Percentiles rank a stretch among this genome's conserved stretches.
These are phyloP conservation scores for Zhuqinia jingwanae DNA, from an alignment of 2,888 invertebrate species.

Conservation along the genomic window DNA sequence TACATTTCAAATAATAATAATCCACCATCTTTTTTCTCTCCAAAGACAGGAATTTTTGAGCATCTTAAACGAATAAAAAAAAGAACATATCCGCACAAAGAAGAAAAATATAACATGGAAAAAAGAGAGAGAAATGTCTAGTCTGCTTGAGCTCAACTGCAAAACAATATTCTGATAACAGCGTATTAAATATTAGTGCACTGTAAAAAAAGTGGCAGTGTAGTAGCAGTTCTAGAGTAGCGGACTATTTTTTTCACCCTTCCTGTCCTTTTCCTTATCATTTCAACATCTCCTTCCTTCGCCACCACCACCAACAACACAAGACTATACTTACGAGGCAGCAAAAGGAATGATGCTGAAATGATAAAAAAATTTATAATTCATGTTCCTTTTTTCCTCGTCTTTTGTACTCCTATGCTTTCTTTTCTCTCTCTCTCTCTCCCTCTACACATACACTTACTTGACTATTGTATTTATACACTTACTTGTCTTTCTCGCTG, in stretches of 20 bases:
- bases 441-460: constrained; percentile 82
- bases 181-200: constrained; percentile 49
- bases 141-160: constrained; percentile 17
- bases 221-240: too few species aligned
- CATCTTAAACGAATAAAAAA: not conserved
- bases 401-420: constrained; percentile 74
- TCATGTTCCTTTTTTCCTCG: constrained; percentile 53
- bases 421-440: constrained; percentile 65
- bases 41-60: not conserved
- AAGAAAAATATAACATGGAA: not conserved
- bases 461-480: constrained; percentile 83
- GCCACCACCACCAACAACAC: not conserved
- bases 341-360: constrained; percentile 62
- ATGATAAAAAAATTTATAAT: constrained; percentile 70
- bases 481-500: constrained; percentile 89
- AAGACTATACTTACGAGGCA: constrained; percentile 22
- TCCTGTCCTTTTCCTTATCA: constrained; percentile 39
- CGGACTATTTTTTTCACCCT: constrained; percentile 67
- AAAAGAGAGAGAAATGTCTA: constrained; percentile 26
- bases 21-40: constrained; percentile 35
- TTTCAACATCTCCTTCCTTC: constrained; percentile 40
- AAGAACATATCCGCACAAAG: not conserved
- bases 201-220: constrained; percentile 27
- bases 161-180: constrained; percentile 60
- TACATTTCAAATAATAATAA: not conserved